Conservation (phyloP, 2,113 vertebrate genomes). For the Microcebus lehilahytsara region DNA sequence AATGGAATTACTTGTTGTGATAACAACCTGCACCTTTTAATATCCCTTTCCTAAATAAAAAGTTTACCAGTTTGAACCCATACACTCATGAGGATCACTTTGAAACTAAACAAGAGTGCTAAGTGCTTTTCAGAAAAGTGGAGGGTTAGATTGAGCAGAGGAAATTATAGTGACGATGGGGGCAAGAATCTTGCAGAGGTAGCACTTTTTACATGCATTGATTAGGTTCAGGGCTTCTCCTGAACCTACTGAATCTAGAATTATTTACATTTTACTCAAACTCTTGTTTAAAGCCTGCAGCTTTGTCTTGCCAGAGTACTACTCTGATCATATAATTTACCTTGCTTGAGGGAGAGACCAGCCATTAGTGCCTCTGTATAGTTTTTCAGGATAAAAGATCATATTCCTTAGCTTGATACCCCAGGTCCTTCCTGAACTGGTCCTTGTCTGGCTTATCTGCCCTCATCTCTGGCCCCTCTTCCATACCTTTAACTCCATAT, state of each 20-base stretch:
- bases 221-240: neutral
- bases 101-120: neutral
- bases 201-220: neutral
- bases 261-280: neutral
- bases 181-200: neutral
- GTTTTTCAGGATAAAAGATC: neutral
- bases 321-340: neutral
- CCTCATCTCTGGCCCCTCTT: neutral
- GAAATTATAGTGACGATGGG: neutral
- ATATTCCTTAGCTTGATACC: neutral
- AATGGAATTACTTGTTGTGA: neutral
- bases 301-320: neutral
- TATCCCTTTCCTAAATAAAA: neutral
- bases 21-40: neutral
- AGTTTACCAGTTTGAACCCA: neutral
- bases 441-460: neutral
- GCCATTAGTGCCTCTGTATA: neutral
- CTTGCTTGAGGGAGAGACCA: neutral
- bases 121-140: slow-evolving; percentile 1
- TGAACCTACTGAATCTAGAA: neutral
- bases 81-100: neutral
- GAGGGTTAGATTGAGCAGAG: neutral
- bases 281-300: neutral
- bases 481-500: neutral
- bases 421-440: neutral